Evolutionary conservation across 2,888 invertebrate species (phyloP), one percentile per base, ranked within the genome.

Genomic region (Stenolophus ochropezus): DNA sequence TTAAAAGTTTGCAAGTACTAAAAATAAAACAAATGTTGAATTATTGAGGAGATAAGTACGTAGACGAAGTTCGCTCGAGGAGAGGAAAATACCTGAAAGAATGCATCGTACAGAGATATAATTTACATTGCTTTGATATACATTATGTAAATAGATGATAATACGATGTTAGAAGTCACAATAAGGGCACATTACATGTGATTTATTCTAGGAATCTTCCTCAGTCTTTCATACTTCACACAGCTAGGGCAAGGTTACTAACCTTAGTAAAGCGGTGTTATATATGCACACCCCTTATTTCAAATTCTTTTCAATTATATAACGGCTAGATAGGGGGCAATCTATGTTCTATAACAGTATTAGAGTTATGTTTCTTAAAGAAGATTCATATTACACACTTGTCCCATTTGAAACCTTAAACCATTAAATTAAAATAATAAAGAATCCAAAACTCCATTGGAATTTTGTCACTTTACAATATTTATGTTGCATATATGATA

Each of bases 141-240:
- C 76, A 77, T 61, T 77, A 77, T 77, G 76, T 77, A 77, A 77
- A 77, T 77, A 77, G 42, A 77, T 77, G 76, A 42, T 77, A 77
- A 77, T 77, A 77, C 42, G 56, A 42, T 77, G 21, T 77, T 42
- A 58, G 27, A 33, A 77, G 21, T 58, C 76, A 58, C 76, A 77
- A 56, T 58, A 77, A 23, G 61, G 25, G 11, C 61, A 61, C 25
- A 61, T 61, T 61, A 61, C 23, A 25, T 21, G 61, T 61, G 61
- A 61, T 61, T 61, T 61, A 61, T 61, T 61, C 23, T 25, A 61
- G 23, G 61, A 61, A 61, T 61, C 61, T 61, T 61, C 61, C 25
- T 61, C 61, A 25, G 61, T 61, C 61, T 61, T 61, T 61, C 25
- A 61, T 61, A 61, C 61, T 61, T 61, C 61, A 61, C 25, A 25